Evolutionary conservation across 2,113 vertebrate species (phyloP).

Genomic region (Haliaeetus leucogaster): DNA sequence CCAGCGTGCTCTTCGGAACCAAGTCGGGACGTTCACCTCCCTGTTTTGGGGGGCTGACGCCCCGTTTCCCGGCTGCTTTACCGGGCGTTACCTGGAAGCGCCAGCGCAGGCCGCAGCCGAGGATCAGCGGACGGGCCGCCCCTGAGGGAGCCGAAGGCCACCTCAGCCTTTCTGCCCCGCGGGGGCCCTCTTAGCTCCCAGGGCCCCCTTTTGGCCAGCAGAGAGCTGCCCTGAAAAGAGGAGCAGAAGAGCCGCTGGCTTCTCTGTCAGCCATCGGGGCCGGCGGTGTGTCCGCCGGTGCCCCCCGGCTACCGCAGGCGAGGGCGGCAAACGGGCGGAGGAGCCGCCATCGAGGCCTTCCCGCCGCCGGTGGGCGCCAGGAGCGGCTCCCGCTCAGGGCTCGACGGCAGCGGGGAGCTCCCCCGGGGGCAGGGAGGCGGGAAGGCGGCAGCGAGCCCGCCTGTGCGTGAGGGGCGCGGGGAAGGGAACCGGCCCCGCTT

Average conservation of each 20-base stretch:
- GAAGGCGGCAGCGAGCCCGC: no score
- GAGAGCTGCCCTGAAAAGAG: not conserved
- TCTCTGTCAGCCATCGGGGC: not conserved
- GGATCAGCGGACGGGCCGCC: not conserved
- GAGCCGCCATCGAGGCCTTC: not conserved
- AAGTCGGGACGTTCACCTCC: not conserved
- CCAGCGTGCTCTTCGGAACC: not conserved
- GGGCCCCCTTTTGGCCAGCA: no score
- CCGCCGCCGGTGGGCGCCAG: not conserved
- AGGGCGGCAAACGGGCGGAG: no score
- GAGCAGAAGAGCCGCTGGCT: no score
- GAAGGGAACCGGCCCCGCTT: not conserved
- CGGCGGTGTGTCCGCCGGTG: not conserved
- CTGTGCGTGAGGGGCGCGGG: no score
- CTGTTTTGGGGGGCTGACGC: not conserved
- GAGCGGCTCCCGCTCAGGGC: not conserved
- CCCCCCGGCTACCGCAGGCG: no score
- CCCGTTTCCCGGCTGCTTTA: accelerated
- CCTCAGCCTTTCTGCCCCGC: not conserved
- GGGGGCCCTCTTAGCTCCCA: accelerated
- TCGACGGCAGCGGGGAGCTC: not conserved
- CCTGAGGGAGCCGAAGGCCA: not conserved
- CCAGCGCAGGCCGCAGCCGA: not conserved
- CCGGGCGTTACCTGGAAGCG: no score
- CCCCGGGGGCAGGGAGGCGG: not conserved